Conservation (phyloP, 2,797 vertebrate genomes). For the Salmo trutta region DNA sequence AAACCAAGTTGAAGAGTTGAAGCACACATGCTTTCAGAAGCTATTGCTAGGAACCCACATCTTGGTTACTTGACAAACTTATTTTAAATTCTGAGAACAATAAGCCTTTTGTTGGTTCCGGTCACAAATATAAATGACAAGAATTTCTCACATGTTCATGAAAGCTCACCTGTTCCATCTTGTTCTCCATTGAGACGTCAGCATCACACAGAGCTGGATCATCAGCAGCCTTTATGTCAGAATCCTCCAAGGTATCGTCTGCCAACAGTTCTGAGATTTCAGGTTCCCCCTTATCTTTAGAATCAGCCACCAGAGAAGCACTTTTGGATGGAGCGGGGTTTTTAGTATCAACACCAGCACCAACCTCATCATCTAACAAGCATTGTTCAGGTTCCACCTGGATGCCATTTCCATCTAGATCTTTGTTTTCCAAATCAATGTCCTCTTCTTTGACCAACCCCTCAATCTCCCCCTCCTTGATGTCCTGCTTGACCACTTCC, state of each 20-base stretch:
- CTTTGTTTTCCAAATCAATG: no score
- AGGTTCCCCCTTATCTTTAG: conserved; percentile 1
- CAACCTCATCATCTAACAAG: conserved; percentile 14
- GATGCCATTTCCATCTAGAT: conserved; percentile 8
- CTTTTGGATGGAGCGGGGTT: not conserved
- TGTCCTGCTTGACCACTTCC: not conserved
- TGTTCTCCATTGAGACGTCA: conserved; percentile 26
- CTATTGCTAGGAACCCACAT: not conserved
- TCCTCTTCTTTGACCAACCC: not conserved
- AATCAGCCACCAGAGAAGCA: not conserved
- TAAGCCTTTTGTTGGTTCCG: conserved; percentile 8
- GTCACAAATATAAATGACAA: conserved; percentile 12
- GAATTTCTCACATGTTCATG: conserved; percentile 9
- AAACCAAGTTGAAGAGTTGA: conserved; percentile 6
- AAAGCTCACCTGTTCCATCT: conserved; percentile 31
- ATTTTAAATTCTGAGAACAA: conserved; percentile 11
- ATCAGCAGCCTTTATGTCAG: conserved; percentile 19
- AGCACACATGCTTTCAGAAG: not conserved
- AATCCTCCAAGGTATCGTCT: conserved; percentile 9
- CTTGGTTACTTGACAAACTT: conserved; percentile 12
- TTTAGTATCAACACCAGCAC: not conserved
- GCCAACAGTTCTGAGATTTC: conserved; percentile 14
- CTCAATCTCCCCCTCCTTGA: no score
- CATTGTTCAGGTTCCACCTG: conserved; percentile 35
- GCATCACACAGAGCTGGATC: conserved; percentile 4